Conservation (phyloP, 2,888 invertebrate genomes). For the Gnatocerus cornutus region DNA sequence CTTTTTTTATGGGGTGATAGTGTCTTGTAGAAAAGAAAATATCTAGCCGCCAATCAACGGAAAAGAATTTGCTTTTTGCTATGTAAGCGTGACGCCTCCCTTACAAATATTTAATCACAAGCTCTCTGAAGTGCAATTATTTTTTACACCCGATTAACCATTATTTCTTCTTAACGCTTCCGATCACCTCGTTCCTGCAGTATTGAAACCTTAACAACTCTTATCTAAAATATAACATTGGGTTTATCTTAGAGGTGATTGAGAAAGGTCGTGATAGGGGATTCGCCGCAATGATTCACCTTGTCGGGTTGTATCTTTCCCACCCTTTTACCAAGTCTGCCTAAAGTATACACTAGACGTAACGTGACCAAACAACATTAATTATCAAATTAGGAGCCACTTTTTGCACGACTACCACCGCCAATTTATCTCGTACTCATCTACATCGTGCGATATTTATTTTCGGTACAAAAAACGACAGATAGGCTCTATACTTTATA, state of each 20-base stretch:
- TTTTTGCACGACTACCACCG: not conserved
- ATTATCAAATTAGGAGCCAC: slow-evolving; percentile 10
- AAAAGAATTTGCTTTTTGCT: slow-evolving; percentile 17
- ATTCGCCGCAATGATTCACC: slow-evolving; percentile 41
- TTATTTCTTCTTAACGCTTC: slow-evolving; percentile 41
- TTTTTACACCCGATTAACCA: slow-evolving; percentile 40
- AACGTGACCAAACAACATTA: slow-evolving; percentile 18
- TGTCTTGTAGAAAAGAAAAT: too few species aligned
- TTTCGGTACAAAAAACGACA: not conserved
- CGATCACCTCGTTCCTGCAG: slow-evolving; percentile 38
- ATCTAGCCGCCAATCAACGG: slow-evolving; percentile 8
- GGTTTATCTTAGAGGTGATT: slow-evolving; percentile 40
- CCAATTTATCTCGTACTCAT: not conserved
- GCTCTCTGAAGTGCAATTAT: slow-evolving; percentile 37
- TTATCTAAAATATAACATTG: slow-evolving; percentile 39
- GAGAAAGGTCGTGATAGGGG: slow-evolving; percentile 41
- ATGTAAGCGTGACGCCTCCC: slow-evolving; percentile 19
- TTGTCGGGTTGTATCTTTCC: slow-evolving; percentile 36
- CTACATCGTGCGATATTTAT: not conserved
- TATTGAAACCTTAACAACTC: slow-evolving; percentile 43
- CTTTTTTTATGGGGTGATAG: not conserved
- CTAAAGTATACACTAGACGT: slow-evolving; percentile 19
- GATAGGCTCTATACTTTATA: not conserved
- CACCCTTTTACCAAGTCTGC: slow-evolving; percentile 18
- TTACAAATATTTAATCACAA: slow-evolving; percentile 37